phyloP scores from a whole-genome alignment of 2,113 vertebrate species.

The Puma concolor region DNA sequence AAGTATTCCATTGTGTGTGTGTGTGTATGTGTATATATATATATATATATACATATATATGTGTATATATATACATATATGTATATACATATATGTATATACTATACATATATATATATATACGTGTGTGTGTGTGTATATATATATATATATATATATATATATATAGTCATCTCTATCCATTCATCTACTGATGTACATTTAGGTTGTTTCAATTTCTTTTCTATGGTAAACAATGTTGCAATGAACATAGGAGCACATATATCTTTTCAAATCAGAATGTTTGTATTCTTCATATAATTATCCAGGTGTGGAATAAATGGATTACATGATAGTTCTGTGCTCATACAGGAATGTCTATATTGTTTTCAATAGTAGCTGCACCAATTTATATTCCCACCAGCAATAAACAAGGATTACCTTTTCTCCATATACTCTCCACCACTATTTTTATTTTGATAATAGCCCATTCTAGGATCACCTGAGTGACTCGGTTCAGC shows the following conservation, averaged over 20 bases:
- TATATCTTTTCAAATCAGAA: background rate
- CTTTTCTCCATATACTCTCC: too few species aligned
- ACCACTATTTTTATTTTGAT: background rate
- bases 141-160: too few species aligned
- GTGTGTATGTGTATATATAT: background rate
- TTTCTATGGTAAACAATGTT: background rate
- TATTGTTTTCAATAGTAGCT: background rate
- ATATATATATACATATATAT: too few species aligned
- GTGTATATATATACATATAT: too few species aligned
- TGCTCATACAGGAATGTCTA: background rate
- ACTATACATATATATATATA: too few species aligned
- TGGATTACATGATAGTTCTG: background rate
- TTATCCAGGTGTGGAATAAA: background rate
- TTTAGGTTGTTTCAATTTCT: background rate
- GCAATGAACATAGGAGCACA: background rate
- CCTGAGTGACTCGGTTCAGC: too few species aligned
- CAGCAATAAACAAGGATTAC: background rate
- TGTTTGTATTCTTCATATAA: background rate
- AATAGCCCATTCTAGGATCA: background rate
- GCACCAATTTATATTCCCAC: background rate
- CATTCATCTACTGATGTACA: background rate
- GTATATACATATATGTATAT: too few species aligned
- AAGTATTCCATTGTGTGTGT: too few species aligned
- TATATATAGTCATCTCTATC: background rate
- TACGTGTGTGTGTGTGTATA: background rate